These are phyloP conservation scores for Brachystomella parvula DNA, from an alignment of 1,140 invertebrate species.

Conservation along the genomic window DNA sequence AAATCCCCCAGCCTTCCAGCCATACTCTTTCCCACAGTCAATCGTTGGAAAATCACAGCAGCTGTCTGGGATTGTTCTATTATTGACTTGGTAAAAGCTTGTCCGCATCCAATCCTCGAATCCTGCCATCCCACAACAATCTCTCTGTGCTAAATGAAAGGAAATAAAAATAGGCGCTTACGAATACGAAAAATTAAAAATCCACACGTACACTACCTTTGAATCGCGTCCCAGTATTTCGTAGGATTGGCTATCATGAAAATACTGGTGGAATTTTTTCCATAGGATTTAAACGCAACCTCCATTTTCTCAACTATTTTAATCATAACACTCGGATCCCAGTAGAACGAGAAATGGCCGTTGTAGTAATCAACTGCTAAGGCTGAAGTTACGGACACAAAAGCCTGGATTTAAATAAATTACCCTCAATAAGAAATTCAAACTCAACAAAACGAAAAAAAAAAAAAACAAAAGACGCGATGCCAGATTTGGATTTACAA, in stretches of 20 bases:
- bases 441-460: no score
- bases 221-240: neutral
- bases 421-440: no score
- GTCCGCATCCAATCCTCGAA: neutral
- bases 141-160: neutral
- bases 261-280: neutral
- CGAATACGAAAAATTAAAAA: no score
- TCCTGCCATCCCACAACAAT: neutral
- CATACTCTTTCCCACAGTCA: neutral
- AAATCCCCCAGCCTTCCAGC: no score
- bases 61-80: neutral
- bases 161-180: neutral
- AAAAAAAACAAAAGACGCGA: no score
- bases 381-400: neutral
- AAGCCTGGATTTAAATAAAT: no score
- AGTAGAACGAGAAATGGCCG: neutral
- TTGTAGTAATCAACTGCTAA: neutral
- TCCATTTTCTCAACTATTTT: neutral
- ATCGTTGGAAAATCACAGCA: neutral
- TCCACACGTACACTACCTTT: no score
- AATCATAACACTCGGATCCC: neutral
- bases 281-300: neutral
- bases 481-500: no score
- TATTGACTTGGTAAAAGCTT: neutral
- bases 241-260: neutral